phyloP scores from a whole-genome alignment of 2,113 vertebrate species.

The Sinocyclocheilus grahami region DNA sequence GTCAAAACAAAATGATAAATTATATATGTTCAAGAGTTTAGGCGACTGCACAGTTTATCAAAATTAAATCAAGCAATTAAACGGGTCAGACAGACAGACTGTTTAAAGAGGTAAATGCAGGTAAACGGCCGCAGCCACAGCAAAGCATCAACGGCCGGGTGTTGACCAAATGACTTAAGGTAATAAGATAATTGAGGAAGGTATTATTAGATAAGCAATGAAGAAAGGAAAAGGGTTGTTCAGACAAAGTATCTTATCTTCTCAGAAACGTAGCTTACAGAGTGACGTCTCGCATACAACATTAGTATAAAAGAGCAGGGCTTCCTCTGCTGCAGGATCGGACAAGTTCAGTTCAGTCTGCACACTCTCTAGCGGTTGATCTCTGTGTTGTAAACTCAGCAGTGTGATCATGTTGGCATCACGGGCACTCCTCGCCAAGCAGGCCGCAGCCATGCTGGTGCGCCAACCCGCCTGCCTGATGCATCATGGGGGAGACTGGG shows the following conservation, averaged over 20 bases:
- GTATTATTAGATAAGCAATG: slow-evolving; percentile 62
- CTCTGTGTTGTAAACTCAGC: not conserved
- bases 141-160: not conserved
- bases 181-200: slow-evolving; percentile 66
- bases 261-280: slow-evolving; percentile 66
- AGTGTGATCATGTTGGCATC: slow-evolving; percentile 66
- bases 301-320: slow-evolving; percentile 61
- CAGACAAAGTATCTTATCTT: slow-evolving; percentile 59
- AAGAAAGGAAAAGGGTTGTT: slow-evolving; percentile 51
- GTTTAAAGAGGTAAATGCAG: slow-evolving; percentile 46
- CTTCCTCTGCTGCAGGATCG: slow-evolving; percentile 12
- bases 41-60: not conserved
- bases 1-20: no score
- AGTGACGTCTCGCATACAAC: slow-evolving; percentile 58
- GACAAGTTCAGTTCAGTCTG: not conserved
- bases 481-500: slow-evolving; percentile 70
- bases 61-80: not conserved
- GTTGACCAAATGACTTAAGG: slow-evolving; percentile 59
- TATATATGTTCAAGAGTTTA: not conserved
- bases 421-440: slow-evolving; percentile 68
- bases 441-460: slow-evolving; percentile 60
- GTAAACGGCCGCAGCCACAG: not conserved
- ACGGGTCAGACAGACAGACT: slow-evolving; percentile 22
- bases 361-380: slow-evolving; percentile 7
- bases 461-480: slow-evolving; percentile 71